A percentile compares a stretch with the other conserved stretches of the same genome.
Evolutionary conservation across 2,888 invertebrate genomes (phyloP).

Genomic region (Erebia ligea): DNA sequence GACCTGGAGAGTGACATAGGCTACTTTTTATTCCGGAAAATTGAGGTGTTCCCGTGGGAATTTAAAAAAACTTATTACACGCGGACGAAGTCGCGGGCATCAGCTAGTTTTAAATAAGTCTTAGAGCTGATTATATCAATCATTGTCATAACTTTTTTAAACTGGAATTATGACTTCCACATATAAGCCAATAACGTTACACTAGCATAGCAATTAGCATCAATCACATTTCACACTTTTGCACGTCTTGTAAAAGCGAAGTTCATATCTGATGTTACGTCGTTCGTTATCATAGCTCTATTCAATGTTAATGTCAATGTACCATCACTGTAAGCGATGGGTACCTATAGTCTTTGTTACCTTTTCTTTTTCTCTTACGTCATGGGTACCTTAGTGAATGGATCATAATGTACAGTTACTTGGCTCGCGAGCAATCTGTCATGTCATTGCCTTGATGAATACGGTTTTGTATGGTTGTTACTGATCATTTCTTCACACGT

Average conservation of each 20-base stretch:
- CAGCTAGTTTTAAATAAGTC: background rate
- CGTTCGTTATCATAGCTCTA: slow-evolving; percentile 45
- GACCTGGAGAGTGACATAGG: too few relatives aligned
- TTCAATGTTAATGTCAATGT: slow-evolving; percentile 57
- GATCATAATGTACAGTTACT: slow-evolving; percentile 33
- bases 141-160: background rate
- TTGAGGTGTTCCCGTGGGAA: too few relatives aligned
- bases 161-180: background rate
- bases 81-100: too few relatives aligned
- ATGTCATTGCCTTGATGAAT: slow-evolving; percentile 24
- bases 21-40: too few relatives aligned
- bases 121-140: background rate
- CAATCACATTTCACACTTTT: background rate
- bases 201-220: background rate
- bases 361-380: slow-evolving; percentile 35
- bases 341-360: background rate
- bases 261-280: slow-evolving; percentile 20
- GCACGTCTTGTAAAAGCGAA: background rate
- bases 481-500: background rate
- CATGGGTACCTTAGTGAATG: slow-evolving; percentile 35
- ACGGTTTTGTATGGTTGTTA: slow-evolving; percentile 15
- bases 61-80: too few relatives aligned
- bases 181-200: background rate
- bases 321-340: slow-evolving; percentile 2
- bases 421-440: slow-evolving; percentile 27